Conservation (phyloP, 2,113 vertebrate genomes). For the Malurus cyaneus region DNA sequence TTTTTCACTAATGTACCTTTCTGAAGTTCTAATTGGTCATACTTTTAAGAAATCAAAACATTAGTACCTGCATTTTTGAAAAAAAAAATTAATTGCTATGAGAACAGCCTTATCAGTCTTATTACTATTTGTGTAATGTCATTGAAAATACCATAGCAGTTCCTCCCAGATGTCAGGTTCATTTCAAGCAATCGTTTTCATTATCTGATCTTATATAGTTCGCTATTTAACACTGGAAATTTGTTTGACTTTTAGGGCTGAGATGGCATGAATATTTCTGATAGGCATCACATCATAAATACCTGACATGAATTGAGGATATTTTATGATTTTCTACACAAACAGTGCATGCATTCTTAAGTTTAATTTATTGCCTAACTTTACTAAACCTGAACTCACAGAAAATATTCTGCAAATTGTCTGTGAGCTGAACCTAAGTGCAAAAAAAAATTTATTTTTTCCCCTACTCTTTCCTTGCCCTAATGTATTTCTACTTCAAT, state of each 20-base stretch:
- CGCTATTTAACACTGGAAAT: slow-evolving; percentile 57
- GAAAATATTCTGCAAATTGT: neutral
- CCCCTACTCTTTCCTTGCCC: neutral
- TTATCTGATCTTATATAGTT: slow-evolving; percentile 28
- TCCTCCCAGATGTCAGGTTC: slow-evolving; percentile 31
- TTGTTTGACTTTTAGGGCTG: slow-evolving; percentile 22
- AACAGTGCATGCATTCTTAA: neutral
- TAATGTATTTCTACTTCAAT: neutral
- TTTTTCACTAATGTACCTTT: neutral
- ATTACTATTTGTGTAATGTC: neutral
- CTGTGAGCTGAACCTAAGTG: neutral
- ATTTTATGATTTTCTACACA: slow-evolving; percentile 30
- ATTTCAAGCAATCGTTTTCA: slow-evolving; percentile 56
- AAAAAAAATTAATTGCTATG: neutral
- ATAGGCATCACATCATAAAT: slow-evolving; percentile 59
- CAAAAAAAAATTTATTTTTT: neutral
- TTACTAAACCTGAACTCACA: neutral
- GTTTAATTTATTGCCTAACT: neutral
- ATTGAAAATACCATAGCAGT: slow-evolving; percentile 10
- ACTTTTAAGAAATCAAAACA: slow-evolving; percentile 12
- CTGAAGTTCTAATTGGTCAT: neutral
- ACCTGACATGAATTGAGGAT: slow-evolving; percentile 63
- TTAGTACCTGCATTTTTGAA: slow-evolving; percentile 18
- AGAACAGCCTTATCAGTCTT: slow-evolving; percentile 4
- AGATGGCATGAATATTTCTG: slow-evolving; percentile 51